These are phyloP conservation scores for Nyctibius grandis DNA, from an alignment of 2,797 vertebrate genomes.

Conservation along the genomic window DNA sequence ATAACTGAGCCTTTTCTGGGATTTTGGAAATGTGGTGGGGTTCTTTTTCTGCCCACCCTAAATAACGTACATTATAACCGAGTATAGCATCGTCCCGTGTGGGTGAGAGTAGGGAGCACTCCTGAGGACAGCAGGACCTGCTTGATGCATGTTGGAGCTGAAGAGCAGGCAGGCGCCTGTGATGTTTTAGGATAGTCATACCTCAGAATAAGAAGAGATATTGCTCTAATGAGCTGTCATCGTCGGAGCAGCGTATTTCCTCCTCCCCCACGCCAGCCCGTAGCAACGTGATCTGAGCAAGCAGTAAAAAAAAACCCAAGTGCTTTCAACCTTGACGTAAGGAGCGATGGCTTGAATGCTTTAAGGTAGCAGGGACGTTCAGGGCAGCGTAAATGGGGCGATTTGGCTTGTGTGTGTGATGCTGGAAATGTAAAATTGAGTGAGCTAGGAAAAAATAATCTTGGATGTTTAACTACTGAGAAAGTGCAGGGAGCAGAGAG, in stretches of 20 bases:
- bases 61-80: too few relatives aligned
- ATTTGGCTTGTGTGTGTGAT: not conserved
- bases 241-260: not conserved
- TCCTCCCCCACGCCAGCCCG: not conserved
- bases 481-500: not conserved
- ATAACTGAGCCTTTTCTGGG: not conserved
- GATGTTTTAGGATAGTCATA: not conserved
- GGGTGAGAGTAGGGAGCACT: too few relatives aligned
- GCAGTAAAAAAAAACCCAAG: not conserved
- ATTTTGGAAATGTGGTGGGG: not conserved
- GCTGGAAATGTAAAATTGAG: not conserved
- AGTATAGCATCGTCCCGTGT: too few relatives aligned
- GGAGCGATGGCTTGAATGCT: not conserved
- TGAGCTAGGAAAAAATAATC: not conserved
- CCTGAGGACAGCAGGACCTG: too few relatives aligned
- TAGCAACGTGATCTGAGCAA: not conserved
- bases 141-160: not conserved
- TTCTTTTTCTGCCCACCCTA: not conserved
- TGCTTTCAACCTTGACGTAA: not conserved
- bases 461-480: not conserved
- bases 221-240: constrained; percentile 49
- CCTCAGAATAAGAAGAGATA: not conserved
- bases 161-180: not conserved
- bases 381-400: rapidly evolving
- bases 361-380: not conserved